phyloP scores from a whole-genome alignment of 2,797 vertebrate genomes.

The Cuculus canorus region DNA sequence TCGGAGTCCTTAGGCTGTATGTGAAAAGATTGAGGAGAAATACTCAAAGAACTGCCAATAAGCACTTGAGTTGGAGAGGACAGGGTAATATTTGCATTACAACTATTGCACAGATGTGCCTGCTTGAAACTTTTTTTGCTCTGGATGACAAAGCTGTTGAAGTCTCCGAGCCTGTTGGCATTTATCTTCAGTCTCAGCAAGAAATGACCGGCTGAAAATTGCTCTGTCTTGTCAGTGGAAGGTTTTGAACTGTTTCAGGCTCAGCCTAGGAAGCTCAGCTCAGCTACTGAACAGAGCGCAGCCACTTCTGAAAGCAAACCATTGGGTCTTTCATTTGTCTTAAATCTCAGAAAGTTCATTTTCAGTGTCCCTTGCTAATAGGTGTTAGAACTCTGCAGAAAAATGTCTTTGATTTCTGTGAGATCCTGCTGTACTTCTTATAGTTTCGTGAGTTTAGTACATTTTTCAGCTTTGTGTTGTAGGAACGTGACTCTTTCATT shows the following conservation, averaged over 20 bases:
- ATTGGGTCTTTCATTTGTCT: neutral
- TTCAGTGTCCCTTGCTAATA: neutral
- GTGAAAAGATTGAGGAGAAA: constrained; percentile 74
- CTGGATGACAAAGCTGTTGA: constrained; percentile 49
- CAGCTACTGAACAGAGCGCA: neutral
- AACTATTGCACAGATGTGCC: constrained; percentile 59
- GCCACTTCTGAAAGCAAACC: neutral
- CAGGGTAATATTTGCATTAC: constrained; percentile 72
- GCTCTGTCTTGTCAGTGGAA: neutral
- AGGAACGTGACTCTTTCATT: neutral
- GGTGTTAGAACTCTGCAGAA: neutral
- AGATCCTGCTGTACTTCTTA: neutral
- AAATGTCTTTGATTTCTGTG: neutral
- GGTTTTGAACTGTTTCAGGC: neutral
- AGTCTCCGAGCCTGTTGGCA: constrained; percentile 34
- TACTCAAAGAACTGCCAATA: constrained; percentile 70
- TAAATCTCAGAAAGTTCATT: neutral
- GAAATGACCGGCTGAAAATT: constrained; percentile 52
- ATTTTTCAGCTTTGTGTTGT: neutral
- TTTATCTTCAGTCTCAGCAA: neutral
- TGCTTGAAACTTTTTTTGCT: constrained; percentile 67
- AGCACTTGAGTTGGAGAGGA: constrained; percentile 65
- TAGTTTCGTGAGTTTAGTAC: neutral
- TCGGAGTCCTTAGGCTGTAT: constrained; percentile 76
- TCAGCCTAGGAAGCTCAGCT: neutral